These are phyloP conservation scores for Gryllus bimaculatus DNA, from an alignment of 1,140 invertebrate genomes.

Conservation along the genomic window DNA sequence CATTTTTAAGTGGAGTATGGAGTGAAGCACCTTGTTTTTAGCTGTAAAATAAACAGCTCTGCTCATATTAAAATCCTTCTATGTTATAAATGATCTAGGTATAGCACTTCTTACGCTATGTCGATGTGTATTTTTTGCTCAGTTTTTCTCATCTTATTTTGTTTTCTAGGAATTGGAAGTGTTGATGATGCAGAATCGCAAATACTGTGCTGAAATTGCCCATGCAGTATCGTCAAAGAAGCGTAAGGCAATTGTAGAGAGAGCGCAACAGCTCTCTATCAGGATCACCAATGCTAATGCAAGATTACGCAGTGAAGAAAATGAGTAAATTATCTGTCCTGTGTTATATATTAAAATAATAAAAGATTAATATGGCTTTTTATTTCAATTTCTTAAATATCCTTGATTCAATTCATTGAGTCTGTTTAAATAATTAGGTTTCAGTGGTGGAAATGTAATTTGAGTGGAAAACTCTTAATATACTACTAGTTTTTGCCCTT, in stretches of 20 bases:
- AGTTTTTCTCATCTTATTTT: background rate
- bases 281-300: slow-evolving; percentile 93
- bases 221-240: slow-evolving; percentile 95
- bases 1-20: too few species aligned
- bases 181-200: slow-evolving; percentile 96
- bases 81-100: too few species aligned
- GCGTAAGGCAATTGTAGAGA: slow-evolving; percentile 88
- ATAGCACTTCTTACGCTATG: too few species aligned
- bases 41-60: too few species aligned
- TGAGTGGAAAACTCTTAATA: too few species aligned
- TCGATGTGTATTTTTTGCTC: background rate
- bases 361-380: background rate
- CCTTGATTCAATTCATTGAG: too few species aligned
- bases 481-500: too few species aligned
- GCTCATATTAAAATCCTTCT: too few species aligned
- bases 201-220: slow-evolving; percentile 95
- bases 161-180: slow-evolving; percentile 88
- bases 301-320: slow-evolving; percentile 93
- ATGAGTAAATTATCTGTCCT: slow-evolving; percentile 65
- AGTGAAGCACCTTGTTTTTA: too few species aligned
- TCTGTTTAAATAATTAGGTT: too few species aligned
- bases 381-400: background rate
- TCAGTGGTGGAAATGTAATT: too few species aligned
- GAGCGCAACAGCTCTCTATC: slow-evolving; percentile 91
- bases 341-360: slow-evolving; percentile 15